Conservation (phyloP, 2,888 invertebrate genomes). For the Marronus borbonicus region DNA sequence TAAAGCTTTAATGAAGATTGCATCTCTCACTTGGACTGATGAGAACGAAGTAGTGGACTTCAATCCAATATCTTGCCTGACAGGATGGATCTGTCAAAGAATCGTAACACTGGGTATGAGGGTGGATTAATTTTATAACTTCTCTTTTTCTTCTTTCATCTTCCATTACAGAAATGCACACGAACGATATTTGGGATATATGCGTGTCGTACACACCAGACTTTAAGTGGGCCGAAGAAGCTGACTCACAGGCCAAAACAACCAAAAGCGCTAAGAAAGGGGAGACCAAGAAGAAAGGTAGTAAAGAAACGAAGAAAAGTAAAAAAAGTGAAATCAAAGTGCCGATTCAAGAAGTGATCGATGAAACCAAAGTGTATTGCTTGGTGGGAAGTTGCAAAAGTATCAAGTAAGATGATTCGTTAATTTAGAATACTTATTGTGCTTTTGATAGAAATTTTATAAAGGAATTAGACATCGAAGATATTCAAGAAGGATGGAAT, state of each 20-base stretch:
- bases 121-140: neutral
- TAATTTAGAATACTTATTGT: slow-evolving; percentile 38
- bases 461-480: slow-evolving; percentile 58
- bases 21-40: slow-evolving; percentile 66
- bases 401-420: slow-evolving; percentile 11
- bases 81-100: slow-evolving; percentile 69
- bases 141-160: neutral
- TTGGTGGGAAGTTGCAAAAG: slow-evolving; percentile 42
- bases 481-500: slow-evolving; percentile 65
- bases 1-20: slow-evolving; percentile 71
- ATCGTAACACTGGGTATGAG: slow-evolving; percentile 57
- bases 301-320: slow-evolving; percentile 28
- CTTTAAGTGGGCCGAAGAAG: slow-evolving; percentile 59
- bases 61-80: slow-evolving; percentile 69
- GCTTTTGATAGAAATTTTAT: slow-evolving; percentile 51
- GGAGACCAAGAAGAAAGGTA: slow-evolving; percentile 23
- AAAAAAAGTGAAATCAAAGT: slow-evolving; percentile 48
- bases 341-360: slow-evolving; percentile 51
- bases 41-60: slow-evolving; percentile 68
- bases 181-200: slow-evolving; percentile 63
- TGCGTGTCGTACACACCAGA: slow-evolving; percentile 50
- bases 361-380: slow-evolving; percentile 40
- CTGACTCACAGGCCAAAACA: neutral
- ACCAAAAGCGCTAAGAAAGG: slow-evolving; percentile 19
- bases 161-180: slow-evolving; percentile 29